Percentiles rank a stretch among this genome's conserved stretches.
These are phyloP conservation scores for Dendrocincla fuliginosa DNA, from an alignment of 2,797 vertebrate species.

Conservation along the genomic window DNA sequence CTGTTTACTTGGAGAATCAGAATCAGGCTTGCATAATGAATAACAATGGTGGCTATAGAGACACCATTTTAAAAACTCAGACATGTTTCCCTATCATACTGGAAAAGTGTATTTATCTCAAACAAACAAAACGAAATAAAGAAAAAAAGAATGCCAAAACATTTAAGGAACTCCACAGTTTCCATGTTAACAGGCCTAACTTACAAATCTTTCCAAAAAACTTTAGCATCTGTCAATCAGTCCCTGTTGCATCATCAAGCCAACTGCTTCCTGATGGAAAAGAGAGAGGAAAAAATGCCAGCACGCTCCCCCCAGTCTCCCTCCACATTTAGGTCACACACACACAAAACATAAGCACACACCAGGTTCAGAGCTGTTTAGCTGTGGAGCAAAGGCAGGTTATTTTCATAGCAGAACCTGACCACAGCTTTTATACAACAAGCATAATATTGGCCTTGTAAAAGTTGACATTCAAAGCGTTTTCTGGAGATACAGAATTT, in stretches of 20 bases:
- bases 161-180: background rate
- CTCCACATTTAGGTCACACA: background rate
- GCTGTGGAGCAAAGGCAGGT: background rate
- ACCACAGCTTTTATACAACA: background rate
- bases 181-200: background rate
- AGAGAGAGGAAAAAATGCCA: background rate
- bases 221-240: background rate
- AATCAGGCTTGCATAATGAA: background rate
- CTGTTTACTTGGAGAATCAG: background rate
- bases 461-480: background rate
- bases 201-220: accelerated
- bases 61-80: background rate
- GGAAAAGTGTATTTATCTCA: background rate
- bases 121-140: background rate
- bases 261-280: background rate
- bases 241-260: background rate
- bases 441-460: background rate
- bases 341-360: background rate
- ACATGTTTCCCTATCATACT: background rate
- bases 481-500: background rate
- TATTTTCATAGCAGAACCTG: background rate
- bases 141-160: background rate
- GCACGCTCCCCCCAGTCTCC: background rate
- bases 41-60: background rate
- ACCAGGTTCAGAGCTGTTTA: background rate